Evolutionary conservation across 2,888 invertebrate species (phyloP).

Genomic region (Xylocampa areola): DNA sequence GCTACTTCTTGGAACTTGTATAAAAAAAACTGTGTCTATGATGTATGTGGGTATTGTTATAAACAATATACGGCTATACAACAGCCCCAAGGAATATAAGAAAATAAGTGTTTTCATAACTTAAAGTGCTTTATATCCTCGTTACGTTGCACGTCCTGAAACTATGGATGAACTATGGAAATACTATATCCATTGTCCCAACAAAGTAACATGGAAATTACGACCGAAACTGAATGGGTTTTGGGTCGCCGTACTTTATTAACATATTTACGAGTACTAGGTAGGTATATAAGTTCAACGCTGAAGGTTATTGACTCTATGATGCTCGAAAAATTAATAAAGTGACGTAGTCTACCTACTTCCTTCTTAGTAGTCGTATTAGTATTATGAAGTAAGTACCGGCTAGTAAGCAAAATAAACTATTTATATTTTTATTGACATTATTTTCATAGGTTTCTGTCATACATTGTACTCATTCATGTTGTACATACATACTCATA

Average conservation of each 20-base stretch:
- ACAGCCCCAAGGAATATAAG: slow-evolving; percentile 19
- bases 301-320: slow-evolving; percentile 49
- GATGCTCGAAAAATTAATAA: slow-evolving; percentile 49
- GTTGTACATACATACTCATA: too few relatives aligned
- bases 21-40: too few relatives aligned
- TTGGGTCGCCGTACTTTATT: slow-evolving; percentile 47
- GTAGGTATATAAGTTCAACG: slow-evolving; percentile 44
- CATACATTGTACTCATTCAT: too few relatives aligned
- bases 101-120: slow-evolving; percentile 43
- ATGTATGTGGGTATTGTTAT: too few relatives aligned
- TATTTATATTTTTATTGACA: too few relatives aligned
- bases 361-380: too few relatives aligned
- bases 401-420: too few relatives aligned
- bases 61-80: slow-evolving; percentile 22
- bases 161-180: slow-evolving; percentile 41
- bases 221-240: slow-evolving; percentile 53
- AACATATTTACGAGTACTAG: slow-evolving; percentile 61
- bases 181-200: slow-evolving; percentile 51
- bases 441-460: too few relatives aligned
- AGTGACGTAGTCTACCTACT: slow-evolving; percentile 23
- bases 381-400: too few relatives aligned
- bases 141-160: slow-evolving; percentile 35
- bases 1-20: too few relatives aligned
- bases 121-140: slow-evolving; percentile 45
- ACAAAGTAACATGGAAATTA: slow-evolving; percentile 54